phyloP scores from a whole-genome alignment of 2,113 vertebrate genomes.

The Anser brachyrhynchus region DNA sequence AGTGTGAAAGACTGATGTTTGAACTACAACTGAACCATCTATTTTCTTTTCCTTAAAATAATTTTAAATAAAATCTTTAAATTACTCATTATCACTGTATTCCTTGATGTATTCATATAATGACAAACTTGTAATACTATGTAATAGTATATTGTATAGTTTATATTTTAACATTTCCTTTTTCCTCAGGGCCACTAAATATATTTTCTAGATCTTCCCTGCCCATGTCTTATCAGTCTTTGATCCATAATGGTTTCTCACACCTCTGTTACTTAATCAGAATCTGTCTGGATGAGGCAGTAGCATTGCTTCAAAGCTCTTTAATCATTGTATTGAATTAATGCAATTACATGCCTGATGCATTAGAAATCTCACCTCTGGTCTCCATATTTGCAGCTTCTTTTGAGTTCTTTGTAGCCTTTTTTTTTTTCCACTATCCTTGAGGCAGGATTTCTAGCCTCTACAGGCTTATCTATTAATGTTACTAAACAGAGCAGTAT shows the following conservation, averaged over 20 bases:
- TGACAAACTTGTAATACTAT: neutral
- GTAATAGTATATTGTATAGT: neutral
- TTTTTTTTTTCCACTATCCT: neutral
- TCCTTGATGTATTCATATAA: conserved; percentile 19
- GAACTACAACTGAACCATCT: neutral
- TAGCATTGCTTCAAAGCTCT: neutral
- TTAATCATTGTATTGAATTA: conserved; percentile 58
- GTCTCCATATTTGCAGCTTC: neutral
- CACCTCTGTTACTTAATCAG: conserved; percentile 46
- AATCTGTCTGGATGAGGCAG: neutral
- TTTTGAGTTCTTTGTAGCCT: neutral
- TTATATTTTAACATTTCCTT: conserved; percentile 15
- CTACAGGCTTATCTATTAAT: neutral
- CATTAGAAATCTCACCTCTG: conserved; percentile 29
- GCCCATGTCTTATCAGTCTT: conserved; percentile 27
- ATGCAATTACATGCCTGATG: conserved; percentile 15
- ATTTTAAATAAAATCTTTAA: neutral
- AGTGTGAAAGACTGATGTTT: neutral
- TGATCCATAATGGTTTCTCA: conserved; percentile 30
- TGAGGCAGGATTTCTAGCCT: neutral
- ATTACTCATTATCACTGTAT: neutral
- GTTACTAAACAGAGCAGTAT: neutral
- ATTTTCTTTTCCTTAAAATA: neutral
- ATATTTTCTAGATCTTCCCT: neutral
- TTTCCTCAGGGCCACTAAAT: conserved; percentile 11